Base-by-base conservation (phyloP, 2,888 invertebrate species). In the Adelognathus sp. region DNA sequence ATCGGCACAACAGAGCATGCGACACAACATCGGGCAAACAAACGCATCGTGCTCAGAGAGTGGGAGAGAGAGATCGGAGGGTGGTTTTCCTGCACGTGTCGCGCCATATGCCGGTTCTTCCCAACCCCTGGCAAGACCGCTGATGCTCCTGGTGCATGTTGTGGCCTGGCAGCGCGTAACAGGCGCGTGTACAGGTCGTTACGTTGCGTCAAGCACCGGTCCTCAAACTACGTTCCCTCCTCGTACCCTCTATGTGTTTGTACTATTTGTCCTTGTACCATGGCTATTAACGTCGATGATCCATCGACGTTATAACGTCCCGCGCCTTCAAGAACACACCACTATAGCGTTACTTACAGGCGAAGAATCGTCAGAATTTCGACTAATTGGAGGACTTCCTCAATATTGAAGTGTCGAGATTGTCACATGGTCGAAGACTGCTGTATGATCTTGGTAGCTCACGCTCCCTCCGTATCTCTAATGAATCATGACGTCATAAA, bases 1-100 rank as follows among this genome's bases (percentile, higher is more conserved):
- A 54, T 52, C 39, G 14, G 72, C 29, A 31, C 29, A 24, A 24
- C 31, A 41, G 54, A 63, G 33, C 44, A 44, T 39, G 18, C 27
- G 41, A 63, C 44, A 54, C 21, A 63, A 64, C 29, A 31, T n/a
- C 46, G 21, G 24, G 33, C 33, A n/a, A 24, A 27, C 60, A 27
- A 39, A 31, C 31, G 41, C 31, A 41, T 24, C 58, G 21, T 21
- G 16, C 33, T 9, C 41, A n/a, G n/a, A n/a, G n/a, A n/a, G n/a
- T n/a, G n/a, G n/a, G n/a, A n/a, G n/a, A n/a, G 58, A 70, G 58
- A 33, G 16, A 31, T 29, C 56, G 33, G 64, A 58, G 78, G 69
- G 63, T 58, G 69, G 39, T 73, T 73, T 69, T 58, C 67, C 39
- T 73, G 85, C 84, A 86, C 83, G 84, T 86, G 86, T 86, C 85